Evolutionary conservation across 1,140 invertebrate genomes (phyloP), one percentile per base, ranked within the genome.

Genomic region (Heliothis subflexa): DNA sequence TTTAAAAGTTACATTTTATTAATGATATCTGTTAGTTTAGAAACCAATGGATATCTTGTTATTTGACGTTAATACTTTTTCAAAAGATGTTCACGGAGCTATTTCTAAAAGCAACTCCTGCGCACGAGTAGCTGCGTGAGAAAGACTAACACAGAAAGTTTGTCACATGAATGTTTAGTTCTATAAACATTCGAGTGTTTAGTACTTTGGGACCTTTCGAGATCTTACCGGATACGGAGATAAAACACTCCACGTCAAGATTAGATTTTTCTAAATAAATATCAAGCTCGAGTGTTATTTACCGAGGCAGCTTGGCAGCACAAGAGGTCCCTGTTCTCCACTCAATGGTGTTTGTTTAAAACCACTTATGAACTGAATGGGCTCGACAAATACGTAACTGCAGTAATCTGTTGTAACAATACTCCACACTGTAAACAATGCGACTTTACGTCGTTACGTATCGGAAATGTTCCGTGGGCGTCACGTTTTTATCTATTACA

Each of bases 211-310:
- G 50, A 40, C 40, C 45, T 50, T 73, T 73, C 72, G 78, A 80
- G 77, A 78, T 80, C 81, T 80, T 61, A 70, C 90, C 90, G 91
- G 91, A 93, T 89, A 86, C 81, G 13, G 76, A 79, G 87, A 91
- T 91, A 91, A 89, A 90, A 66, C 88, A 86, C 87, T 91, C 85
- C 74, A 85, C 81, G 84, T 84, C 81, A 80, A 93, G 88, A 92
- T 90, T 91, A 93, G 81, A 88, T 86, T 91, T 89, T 91, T 91
- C 87, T 88, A 88, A 93, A 90, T 85, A 93, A 91, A 93, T 86
- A 93, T 73, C n/a, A 83, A 78, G 50, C 61, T 49, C 47, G 81
- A 83, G 85, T 89, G 87, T 82, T 92, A 89, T 92, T 93, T 90
- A 88, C 85, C 76, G 83, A 86, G 84, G 77, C 81, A 87, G 87